Percentiles rank a stretch among this genome's conserved stretches.
Evolutionary conservation across 1,140 invertebrate species (phyloP).

Genomic region (Apocrypta bakeri): DNA sequence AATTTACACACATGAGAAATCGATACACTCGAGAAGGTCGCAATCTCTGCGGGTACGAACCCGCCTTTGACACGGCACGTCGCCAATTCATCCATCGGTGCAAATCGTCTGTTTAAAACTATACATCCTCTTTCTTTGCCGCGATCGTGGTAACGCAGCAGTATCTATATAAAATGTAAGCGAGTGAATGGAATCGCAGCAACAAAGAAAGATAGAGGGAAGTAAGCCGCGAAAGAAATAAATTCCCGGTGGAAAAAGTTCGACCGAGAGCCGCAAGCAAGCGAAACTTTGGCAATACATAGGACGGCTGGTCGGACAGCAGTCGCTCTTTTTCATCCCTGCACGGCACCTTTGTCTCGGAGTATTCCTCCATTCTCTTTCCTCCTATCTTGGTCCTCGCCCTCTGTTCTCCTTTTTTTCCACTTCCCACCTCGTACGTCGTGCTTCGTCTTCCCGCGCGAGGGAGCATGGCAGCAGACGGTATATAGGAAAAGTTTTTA

Average conservation of each 20-base stretch:
- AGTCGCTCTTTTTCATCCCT: conserved; percentile 35
- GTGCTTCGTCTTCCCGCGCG: not conserved
- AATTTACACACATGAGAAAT: too few relatives aligned
- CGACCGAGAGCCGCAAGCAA: not conserved
- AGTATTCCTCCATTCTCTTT: not conserved
- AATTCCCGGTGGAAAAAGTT: conserved; percentile 33
- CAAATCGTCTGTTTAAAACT: too few relatives aligned
- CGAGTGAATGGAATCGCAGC: not conserved
- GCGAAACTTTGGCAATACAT: conserved; percentile 38
- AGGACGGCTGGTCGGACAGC: not conserved
- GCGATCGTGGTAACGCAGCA: too few relatives aligned
- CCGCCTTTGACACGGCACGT: too few relatives aligned
- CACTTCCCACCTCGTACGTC: not conserved
- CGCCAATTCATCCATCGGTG: too few relatives aligned
- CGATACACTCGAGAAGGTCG: too few relatives aligned
- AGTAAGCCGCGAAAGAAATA: conserved; percentile 11
- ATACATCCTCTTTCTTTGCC: not conserved
- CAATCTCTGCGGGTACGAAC: too few relatives aligned
- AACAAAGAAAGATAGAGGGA: not conserved
- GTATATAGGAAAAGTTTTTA: conserved; percentile 26
- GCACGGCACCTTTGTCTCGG: not conserved
- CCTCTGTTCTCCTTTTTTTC: not conserved
- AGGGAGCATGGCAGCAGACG: not conserved
- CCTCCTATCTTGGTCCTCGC: not conserved
- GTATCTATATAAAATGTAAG: too few relatives aligned